Percentiles rank a stretch among this genome's conserved stretches.
phyloP scores from a whole-genome alignment of 2,888 invertebrate genomes.

The Noctua janthina region DNA sequence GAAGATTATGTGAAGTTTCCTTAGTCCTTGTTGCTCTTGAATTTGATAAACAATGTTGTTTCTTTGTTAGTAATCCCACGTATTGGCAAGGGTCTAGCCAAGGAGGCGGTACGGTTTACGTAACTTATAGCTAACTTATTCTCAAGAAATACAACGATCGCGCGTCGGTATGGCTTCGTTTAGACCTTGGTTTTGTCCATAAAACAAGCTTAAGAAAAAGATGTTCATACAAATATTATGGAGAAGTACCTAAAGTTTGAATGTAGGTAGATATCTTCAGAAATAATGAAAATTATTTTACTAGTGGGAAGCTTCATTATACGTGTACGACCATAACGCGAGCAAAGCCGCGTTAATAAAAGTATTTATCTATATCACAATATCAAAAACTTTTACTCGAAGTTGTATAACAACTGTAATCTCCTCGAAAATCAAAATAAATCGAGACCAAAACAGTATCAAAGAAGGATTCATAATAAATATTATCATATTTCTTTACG shows the following conservation, averaged over 20 bases:
- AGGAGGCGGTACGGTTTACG: constrained; percentile 21
- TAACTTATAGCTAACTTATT: background rate
- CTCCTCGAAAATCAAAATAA: constrained; percentile 20
- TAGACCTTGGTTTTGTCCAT: background rate
- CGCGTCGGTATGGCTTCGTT: background rate
- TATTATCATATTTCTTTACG: constrained; percentile 41
- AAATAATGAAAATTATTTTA: background rate
- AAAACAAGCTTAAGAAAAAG: background rate
- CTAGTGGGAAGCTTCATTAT: background rate
- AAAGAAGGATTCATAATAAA: constrained; percentile 47
- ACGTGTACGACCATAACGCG: background rate
- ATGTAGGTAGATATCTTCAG: background rate
- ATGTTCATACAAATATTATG: background rate
- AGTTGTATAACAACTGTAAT: constrained; percentile 7
- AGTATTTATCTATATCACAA: background rate
- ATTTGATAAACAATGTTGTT: constrained; percentile 38
- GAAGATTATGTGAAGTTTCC: constrained; percentile 24
- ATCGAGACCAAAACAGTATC: constrained; percentile 37
- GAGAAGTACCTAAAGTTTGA: background rate
- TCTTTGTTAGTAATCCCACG: constrained; percentile 47
- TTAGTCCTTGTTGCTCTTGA: constrained; percentile 34
- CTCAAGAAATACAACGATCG: background rate
- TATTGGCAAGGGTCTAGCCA: constrained; percentile 22
- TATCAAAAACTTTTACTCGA: background rate
- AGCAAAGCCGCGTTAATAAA: background rate